phyloP scores from a whole-genome alignment of 2,888 invertebrate species.

The Arenicola marina region DNA sequence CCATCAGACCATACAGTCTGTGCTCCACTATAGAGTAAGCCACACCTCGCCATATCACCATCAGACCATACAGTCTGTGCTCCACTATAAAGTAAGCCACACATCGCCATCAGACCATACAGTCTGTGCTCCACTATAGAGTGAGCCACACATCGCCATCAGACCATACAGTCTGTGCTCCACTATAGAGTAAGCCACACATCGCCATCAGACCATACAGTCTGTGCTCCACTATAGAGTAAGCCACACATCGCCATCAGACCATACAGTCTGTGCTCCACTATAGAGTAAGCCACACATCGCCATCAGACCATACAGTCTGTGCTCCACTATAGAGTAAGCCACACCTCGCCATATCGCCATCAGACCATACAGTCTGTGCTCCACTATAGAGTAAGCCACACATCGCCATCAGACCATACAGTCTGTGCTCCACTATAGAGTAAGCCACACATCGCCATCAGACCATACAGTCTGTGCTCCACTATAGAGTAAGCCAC shows the following conservation, averaged over 20 bases:
- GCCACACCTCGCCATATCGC: slow-evolving; percentile 13
- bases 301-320: slow-evolving; percentile 21
- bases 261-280: slow-evolving; percentile 23
- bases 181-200: slow-evolving; percentile 25
- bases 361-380: slow-evolving; percentile 22
- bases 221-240: slow-evolving; percentile 26
- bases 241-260: slow-evolving; percentile 18
- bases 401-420: slow-evolving; percentile 20
- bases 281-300: slow-evolving; percentile 26
- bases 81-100: slow-evolving; percentile 25
- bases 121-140: slow-evolving; percentile 23
- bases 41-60: slow-evolving; percentile 9
- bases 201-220: slow-evolving; percentile 22
- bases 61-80: slow-evolving; percentile 24
- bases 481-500: slow-evolving; percentile 26
- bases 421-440: slow-evolving; percentile 22
- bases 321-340: slow-evolving; percentile 27
- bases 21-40: slow-evolving; percentile 27
- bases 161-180: slow-evolving; percentile 24
- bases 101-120: slow-evolving; percentile 22
- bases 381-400: slow-evolving; percentile 27
- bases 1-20: slow-evolving; percentile 23
- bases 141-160: slow-evolving; percentile 23
- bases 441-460: slow-evolving; percentile 24
- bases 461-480: slow-evolving; percentile 24